Evolutionary conservation across 2,888 invertebrate species (phyloP).

Genomic region (Nezara viridula): DNA sequence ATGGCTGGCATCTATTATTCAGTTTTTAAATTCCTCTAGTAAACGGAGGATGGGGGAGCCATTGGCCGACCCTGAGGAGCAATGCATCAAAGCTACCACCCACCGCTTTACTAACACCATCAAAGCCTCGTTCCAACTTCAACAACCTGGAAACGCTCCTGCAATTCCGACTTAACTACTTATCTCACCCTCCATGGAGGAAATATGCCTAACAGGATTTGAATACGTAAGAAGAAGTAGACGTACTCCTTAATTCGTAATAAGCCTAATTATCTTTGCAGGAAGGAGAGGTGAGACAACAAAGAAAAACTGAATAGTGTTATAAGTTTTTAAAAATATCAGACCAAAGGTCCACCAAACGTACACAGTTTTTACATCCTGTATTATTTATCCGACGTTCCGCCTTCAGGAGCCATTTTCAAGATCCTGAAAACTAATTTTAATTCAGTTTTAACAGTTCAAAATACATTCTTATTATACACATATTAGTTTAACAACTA

Average conservation of each 20-base stretch:
- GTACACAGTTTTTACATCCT: no score
- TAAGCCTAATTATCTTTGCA: not conserved
- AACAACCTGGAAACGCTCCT: not conserved
- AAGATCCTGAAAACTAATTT: no score
- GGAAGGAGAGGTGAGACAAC: no score
- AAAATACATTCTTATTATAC: no score
- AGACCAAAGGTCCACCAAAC: no score
- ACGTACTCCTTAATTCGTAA: not conserved
- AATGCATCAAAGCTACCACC: not conserved
- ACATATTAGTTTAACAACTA: no score
- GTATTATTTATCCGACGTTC: no score
- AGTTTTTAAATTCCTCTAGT: slow-evolving; percentile 20
- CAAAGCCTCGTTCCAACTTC: slow-evolving; percentile 15
- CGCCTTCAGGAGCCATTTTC: no score
- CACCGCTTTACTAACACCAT: not conserved
- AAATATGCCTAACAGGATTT: not conserved
- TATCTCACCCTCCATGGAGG: not conserved
- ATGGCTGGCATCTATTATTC: slow-evolving; percentile 31
- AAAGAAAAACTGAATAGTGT: no score
- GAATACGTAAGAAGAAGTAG: not conserved
- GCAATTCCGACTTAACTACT: not conserved
- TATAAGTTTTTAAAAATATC: no score
- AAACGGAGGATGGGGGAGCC: not conserved
- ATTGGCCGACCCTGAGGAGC: not conserved
- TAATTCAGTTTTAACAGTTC: no score